These are phyloP conservation scores for Ispidina picta DNA, from an alignment of 2,797 vertebrate genomes.

Conservation along the genomic window DNA sequence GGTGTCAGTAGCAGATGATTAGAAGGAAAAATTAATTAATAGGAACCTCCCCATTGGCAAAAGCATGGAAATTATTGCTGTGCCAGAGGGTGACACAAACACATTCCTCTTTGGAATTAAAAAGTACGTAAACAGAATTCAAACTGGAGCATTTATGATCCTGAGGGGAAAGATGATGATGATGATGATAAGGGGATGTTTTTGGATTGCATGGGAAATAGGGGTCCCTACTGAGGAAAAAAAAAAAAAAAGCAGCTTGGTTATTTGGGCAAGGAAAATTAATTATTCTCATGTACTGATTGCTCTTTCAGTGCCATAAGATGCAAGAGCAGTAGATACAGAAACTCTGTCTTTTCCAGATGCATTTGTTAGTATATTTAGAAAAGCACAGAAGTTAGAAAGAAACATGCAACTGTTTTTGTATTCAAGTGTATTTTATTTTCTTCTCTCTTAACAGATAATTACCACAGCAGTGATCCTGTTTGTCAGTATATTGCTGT, in stretches of 20 bases:
- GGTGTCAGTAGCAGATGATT: background rate
- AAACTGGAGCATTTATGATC: background rate
- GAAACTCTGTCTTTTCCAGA: background rate
- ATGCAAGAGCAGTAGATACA: background rate
- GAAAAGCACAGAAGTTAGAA: background rate
- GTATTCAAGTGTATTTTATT: background rate
- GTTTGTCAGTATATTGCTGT: conserved; percentile 84
- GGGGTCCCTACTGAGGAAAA: background rate
- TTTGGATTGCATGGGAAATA: background rate
- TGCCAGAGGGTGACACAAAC: background rate
- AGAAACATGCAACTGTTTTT: background rate
- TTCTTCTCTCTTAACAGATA: conserved; percentile 79
- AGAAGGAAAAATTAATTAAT: background rate
- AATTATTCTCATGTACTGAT: background rate
- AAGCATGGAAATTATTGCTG: background rate
- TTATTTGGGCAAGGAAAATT: background rate
- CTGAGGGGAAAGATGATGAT: background rate
- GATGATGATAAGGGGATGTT: background rate
- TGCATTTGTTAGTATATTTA: background rate
- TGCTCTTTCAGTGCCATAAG: background rate
- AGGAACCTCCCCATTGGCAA: background rate
- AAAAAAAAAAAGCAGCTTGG: background rate
- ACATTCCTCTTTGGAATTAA: background rate
- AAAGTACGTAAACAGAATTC: background rate
- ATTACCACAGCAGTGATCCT: conserved; percentile 87